Evolutionary conservation across 2,113 vertebrate species (phyloP).

Genomic region (Ictidomys tridecemlineatus): DNA sequence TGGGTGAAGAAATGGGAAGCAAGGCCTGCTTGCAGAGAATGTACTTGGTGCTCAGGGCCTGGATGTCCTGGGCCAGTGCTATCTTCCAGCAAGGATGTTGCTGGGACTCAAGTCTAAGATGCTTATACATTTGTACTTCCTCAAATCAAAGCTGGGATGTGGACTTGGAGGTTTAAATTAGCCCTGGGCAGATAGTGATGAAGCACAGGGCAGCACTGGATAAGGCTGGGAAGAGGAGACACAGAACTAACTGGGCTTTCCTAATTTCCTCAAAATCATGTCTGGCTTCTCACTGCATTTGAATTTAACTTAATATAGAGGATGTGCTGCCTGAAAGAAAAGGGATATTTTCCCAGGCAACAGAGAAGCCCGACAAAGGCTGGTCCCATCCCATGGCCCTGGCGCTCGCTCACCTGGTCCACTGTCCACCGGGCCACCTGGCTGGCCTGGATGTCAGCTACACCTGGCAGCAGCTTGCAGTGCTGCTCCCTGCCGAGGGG

Average conservation of each 20-base stretch:
- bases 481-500: constrained; percentile 87
- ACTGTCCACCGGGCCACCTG: constrained; percentile 82
- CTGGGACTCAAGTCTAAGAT: not conserved
- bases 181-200: accelerated
- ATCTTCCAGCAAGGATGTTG: not conserved
- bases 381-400: not conserved
- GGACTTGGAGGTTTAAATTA: not conserved
- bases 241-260: not conserved
- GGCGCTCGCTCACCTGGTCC: constrained; percentile 85
- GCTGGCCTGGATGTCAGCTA: constrained; percentile 80
- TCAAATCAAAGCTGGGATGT: accelerated
- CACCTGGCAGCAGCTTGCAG: constrained; percentile 86
- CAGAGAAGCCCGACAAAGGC: not conserved
- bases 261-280: not conserved
- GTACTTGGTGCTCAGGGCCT: accelerated
- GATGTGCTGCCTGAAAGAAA: not conserved
- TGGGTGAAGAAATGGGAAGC: accelerated
- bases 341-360: not conserved
- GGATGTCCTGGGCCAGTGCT: accelerated
- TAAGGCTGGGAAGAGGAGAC: accelerated
- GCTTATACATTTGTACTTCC: accelerated
- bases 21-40: not conserved
- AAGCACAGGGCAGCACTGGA: not conserved
- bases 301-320: not conserved
- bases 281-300: not conserved